Base-by-base conservation (phyloP, 2,888 invertebrate genomes). In the Diachrysia chrysitis region DNA sequence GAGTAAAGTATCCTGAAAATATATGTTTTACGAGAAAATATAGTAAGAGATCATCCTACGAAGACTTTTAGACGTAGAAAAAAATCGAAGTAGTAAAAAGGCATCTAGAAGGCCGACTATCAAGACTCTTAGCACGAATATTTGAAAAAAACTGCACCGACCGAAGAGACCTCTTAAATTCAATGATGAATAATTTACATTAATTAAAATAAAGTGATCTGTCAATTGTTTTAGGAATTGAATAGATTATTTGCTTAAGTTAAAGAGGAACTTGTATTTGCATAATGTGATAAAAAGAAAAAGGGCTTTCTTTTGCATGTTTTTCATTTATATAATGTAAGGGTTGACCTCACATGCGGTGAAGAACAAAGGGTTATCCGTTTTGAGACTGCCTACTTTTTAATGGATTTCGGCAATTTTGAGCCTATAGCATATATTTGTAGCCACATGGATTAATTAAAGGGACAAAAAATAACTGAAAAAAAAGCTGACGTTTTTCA, bases 261-360 rank as follows among this genome's bases (percentile, higher is more conserved):
- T n/a, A 42, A 42, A 16, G 37, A 42, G 0, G n/a, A 42, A n/a
- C 16, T 42, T 42, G n/a, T 1, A 42, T 42, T 42, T 42, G 42
- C n/a, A 42, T 42, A n/a, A 42, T 42, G 42, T 42, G 42, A 42
- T 42, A n/a, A 42, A 42, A 42, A 42, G 42, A 42, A 42, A 42
- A 42, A 42, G 42, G 32, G 42, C 42, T 42, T 42, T 42, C 42
- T 42, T 42, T 42, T 16, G 2, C 42, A 42, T 42, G 42, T 42
- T n/a, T 42, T 42, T 42, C 42, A 42, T 42, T 42, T 42, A 42
- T 42, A n/a, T 42, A 42, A 42, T 42, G 42, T 42, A 42, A 42
- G 42, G 42, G 42, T 42, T 42, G 42, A 42, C 42, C 42, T 42
- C 42, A 42, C 42, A 42, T 42, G 42, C 42, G 42, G 42, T 42